These are phyloP conservation scores for Zygothrica quintamaculata DNA, from an alignment of 2,888 invertebrate species.

Conservation along the genomic window DNA sequence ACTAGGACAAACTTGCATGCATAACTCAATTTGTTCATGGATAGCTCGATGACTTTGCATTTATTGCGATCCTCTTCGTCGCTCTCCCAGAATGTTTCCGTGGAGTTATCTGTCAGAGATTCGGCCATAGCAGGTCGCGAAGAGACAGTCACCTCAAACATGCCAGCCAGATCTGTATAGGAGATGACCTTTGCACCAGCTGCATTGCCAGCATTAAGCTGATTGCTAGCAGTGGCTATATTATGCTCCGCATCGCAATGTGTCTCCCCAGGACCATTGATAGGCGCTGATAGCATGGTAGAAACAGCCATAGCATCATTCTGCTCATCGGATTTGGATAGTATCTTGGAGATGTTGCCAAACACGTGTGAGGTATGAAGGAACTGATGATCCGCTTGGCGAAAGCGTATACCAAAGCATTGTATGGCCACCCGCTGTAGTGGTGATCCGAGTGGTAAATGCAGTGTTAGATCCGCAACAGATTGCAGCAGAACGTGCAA, in stretches of 20 bases:
- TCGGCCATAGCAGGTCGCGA: constrained; percentile 97
- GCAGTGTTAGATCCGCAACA: constrained; percentile 95
- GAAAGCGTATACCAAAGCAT: constrained; percentile 96
- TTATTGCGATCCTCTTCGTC: constrained; percentile 98
- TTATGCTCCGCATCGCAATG: constrained; percentile 82
- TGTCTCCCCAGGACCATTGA: constrained; percentile 56
- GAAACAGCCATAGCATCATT: constrained; percentile 85
- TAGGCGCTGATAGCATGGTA: constrained; percentile 66
- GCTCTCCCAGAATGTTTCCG: constrained; percentile 99
- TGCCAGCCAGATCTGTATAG: constrained; percentile 83
- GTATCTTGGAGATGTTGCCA: constrained; percentile 97
- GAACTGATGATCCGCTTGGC: constrained; percentile 95
- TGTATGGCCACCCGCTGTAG: constrained; percentile 96
- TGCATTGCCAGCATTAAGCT: constrained; percentile 13
- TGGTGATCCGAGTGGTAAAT: constrained; percentile 93
- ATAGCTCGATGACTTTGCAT: constrained; percentile 92
- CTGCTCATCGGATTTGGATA: constrained; percentile 95
- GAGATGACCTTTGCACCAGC: constrained; percentile 77
- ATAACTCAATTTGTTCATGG: constrained; percentile 86
- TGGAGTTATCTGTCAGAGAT: constrained; percentile 95
- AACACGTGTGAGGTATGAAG: constrained; percentile 95
- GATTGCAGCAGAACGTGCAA: constrained; percentile 95
- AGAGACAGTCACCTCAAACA: constrained; percentile 89
- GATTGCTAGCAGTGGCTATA: constrained; percentile 46
- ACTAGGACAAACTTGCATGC: constrained; percentile 88